A percentile compares a stretch with the other conserved stretches of the same genome.
Conservation (phyloP, 37 sponge, comb jelly and placozoan genomes). For the Oopsacas minuta region DNA sequence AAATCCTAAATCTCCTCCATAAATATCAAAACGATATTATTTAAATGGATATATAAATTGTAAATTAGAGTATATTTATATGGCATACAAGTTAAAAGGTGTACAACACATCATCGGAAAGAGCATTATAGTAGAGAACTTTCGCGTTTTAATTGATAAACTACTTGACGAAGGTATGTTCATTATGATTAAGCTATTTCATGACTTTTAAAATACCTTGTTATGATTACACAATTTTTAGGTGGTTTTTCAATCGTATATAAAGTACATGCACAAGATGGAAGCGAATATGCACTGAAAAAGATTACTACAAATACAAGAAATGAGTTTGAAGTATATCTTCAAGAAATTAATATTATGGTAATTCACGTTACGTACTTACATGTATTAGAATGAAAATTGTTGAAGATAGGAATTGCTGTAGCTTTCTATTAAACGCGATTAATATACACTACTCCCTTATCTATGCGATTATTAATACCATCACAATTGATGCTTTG, state of each 20-base stretch:
- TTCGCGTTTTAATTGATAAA: not conserved
- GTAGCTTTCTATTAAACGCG: too few relatives aligned
- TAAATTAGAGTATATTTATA: not conserved
- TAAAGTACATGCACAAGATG: not conserved
- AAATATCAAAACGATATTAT: too few relatives aligned
- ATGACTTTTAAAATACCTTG: too few relatives aligned
- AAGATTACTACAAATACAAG: not conserved
- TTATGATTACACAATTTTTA: not conserved
- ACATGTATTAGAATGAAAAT: too few relatives aligned
- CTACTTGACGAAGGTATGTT: not conserved
- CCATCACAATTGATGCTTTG: too few relatives aligned
- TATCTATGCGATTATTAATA: too few relatives aligned
- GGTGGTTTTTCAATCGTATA: slow-evolving; percentile 3
- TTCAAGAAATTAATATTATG: slow-evolving; percentile 12
- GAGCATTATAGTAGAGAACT: slow-evolving; percentile 12
- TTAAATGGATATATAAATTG: too few relatives aligned
- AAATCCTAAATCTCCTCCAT: too few relatives aligned
- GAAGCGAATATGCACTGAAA: not conserved
- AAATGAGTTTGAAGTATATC: not conserved
- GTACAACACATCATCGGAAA: not conserved
- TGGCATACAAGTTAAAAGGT: not conserved
- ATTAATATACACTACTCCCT: too few relatives aligned
- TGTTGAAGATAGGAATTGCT: too few relatives aligned
- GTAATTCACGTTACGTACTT: too few relatives aligned
- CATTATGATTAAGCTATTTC: too few relatives aligned